Percentiles rank a stretch among this genome's conserved stretches.
phyloP scores from a whole-genome alignment of 1,140 invertebrate genomes.

The Thaumetopoea pityocampa region DNA sequence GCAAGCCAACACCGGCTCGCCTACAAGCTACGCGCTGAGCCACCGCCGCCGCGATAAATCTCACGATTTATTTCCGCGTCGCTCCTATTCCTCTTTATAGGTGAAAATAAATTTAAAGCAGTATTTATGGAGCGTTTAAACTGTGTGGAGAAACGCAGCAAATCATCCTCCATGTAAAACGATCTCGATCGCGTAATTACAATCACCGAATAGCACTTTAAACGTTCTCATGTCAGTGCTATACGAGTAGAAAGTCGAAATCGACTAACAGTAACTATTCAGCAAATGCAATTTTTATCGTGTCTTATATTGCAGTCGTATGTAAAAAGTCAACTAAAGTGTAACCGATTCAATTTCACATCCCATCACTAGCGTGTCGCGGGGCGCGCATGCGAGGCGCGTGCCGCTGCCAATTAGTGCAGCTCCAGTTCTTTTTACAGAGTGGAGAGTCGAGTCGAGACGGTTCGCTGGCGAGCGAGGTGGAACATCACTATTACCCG shows the following conservation, averaged over 20 bases:
- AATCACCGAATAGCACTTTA: slow-evolving; percentile 14
- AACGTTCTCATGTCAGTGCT: slow-evolving; percentile 14
- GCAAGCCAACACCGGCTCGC: slow-evolving; percentile 1
- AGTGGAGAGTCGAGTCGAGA: slow-evolving; percentile 58
- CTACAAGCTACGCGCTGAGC: slow-evolving; percentile 25
- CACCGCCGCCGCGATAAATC: slow-evolving; percentile 44
- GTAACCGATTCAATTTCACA: slow-evolving; percentile 61
- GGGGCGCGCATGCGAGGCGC: slow-evolving; percentile 59
- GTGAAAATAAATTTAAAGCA: slow-evolving; percentile 59
- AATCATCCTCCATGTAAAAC: slow-evolving; percentile 47
- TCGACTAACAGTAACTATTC: slow-evolving; percentile 43
- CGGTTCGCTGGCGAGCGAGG: slow-evolving; percentile 50
- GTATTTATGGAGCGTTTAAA: slow-evolving; percentile 47
- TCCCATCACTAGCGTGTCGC: slow-evolving; percentile 65
- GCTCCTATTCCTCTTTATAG: slow-evolving; percentile 59
- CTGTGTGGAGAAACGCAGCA: slow-evolving; percentile 51
- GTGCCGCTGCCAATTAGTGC: slow-evolving; percentile 71
- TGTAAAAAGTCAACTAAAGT: slow-evolving; percentile 42
- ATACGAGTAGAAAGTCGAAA: slow-evolving; percentile 40
- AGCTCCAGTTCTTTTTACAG: slow-evolving; percentile 67
- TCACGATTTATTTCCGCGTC: slow-evolving; percentile 54
- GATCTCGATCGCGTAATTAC: slow-evolving; percentile 17
- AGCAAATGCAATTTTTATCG: slow-evolving; percentile 37
- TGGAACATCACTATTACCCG: slow-evolving; percentile 46
- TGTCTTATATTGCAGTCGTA: slow-evolving; percentile 32